Conservation (phyloP, 2,113 vertebrate species). For the Rhipidura dahli region DNA sequence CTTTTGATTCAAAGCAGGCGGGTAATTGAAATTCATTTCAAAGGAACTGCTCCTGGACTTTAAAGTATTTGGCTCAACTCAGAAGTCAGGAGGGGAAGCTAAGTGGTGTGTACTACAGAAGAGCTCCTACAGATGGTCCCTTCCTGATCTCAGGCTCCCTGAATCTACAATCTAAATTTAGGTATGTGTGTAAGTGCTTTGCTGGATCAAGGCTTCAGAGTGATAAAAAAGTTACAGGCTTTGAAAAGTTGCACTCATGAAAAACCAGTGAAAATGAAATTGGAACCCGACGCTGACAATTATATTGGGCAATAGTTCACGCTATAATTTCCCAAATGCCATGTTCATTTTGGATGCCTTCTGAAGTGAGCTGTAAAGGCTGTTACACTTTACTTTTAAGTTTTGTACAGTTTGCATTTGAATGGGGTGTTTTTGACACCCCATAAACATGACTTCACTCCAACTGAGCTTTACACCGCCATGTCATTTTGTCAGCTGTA, state of each 20-base stretch:
- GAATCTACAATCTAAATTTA: conserved; percentile 55
- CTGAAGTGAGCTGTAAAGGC: conserved; percentile 11
- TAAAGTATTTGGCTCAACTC: conserved; percentile 56
- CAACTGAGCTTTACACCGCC: not conserved
- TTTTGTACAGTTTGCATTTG: conserved; percentile 27
- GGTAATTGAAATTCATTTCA: conserved; percentile 60
- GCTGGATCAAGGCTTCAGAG: conserved; percentile 33
- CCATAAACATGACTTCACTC: conserved; percentile 28
- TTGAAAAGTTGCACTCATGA: conserved; percentile 31
- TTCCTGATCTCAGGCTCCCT: conserved; percentile 47
- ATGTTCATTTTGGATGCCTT: not conserved
- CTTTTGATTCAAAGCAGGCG: conserved; percentile 59
- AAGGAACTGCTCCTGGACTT: conserved; percentile 43
- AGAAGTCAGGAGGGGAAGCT: conserved; percentile 42
- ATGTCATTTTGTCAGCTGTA: not conserved
- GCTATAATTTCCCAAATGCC: conserved; percentile 28
- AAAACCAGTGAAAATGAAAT: conserved; percentile 42
- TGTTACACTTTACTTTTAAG: conserved; percentile 17
- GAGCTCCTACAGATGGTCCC: conserved; percentile 40
- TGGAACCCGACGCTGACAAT: not conserved
- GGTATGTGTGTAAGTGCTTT: conserved; percentile 15
- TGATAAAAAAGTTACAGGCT: conserved; percentile 30
- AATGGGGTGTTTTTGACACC: conserved; percentile 8
- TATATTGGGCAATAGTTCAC: conserved; percentile 17
- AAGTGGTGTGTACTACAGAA: conserved; percentile 43